Conservation (phyloP, 2,797 vertebrate species). For the Buphagus erythrorhynchus region DNA sequence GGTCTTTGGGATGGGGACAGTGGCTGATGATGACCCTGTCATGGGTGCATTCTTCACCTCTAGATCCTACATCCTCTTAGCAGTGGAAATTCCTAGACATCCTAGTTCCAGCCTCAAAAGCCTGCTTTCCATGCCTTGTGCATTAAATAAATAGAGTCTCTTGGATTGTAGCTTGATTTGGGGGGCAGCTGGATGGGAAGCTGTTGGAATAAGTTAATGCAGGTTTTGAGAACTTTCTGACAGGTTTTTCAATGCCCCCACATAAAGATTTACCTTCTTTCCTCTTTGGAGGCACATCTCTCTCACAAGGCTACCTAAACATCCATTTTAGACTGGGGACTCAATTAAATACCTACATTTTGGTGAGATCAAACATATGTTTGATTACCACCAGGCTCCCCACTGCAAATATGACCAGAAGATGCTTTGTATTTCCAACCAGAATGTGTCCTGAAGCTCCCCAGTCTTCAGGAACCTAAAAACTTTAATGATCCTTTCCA, state of each 20-base stretch:
- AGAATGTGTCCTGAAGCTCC: not conserved
- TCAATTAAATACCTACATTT: not conserved
- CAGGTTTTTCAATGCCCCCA: not conserved
- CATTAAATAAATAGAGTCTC: not conserved
- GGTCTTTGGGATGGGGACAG: not conserved
- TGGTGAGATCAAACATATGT: not conserved
- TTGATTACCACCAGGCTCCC: not conserved
- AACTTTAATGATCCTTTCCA: not conserved
- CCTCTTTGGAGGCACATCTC: not conserved
- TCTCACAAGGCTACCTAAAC: not conserved
- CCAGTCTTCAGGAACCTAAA: not conserved
- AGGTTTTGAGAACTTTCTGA: not conserved
- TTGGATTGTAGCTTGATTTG: not conserved
- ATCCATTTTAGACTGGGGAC: not conserved
- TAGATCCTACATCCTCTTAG: not conserved
- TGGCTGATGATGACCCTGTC: not conserved
- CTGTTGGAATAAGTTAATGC: not conserved
- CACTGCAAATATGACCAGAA: not conserved
- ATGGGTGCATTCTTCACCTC: not conserved
- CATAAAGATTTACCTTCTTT: not conserved
- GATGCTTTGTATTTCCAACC: not conserved
- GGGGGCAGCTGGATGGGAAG: not conserved
- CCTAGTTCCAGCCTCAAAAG: not conserved
- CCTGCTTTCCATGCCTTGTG: not conserved
- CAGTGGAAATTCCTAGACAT: not conserved